A percentile compares a stretch with the other conserved stretches of the same genome.
phyloP scores from a whole-genome alignment of 2,113 vertebrate genomes.

The Cinclus cinclus region DNA sequence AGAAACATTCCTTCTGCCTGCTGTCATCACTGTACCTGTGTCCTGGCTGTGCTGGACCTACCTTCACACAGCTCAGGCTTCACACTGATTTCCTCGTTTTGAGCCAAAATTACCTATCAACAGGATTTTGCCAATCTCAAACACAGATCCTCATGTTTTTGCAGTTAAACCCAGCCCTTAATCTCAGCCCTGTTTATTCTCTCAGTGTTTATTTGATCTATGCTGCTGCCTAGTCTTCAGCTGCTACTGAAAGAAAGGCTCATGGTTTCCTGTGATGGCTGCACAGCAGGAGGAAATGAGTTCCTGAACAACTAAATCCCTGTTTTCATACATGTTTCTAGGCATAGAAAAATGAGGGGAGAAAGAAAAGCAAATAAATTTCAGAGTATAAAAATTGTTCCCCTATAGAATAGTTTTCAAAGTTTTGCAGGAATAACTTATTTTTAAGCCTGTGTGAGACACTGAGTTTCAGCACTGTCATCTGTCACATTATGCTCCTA shows the following conservation, averaged over 20 bases:
- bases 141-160: background rate
- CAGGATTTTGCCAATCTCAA: background rate
- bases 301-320: background rate
- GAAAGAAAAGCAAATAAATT: slow-evolving; percentile 1
- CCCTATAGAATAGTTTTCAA: background rate
- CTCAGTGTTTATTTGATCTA: background rate
- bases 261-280: background rate
- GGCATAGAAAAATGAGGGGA: background rate
- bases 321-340: slow-evolving; percentile 16
- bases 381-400: background rate
- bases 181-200: background rate
- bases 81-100: background rate
- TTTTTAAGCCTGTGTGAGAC: background rate
- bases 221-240: background rate
- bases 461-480: background rate
- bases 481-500: slow-evolving; percentile 21
- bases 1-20: background rate
- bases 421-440: background rate
- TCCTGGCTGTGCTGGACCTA: background rate
- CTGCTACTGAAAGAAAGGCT: background rate
- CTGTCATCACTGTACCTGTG: background rate
- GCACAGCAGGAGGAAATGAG: background rate
- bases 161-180: background rate
- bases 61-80: background rate
- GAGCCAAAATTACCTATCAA: background rate